phyloP scores from a whole-genome alignment of 2,113 vertebrate species.

The Vicugna pacos region DNA sequence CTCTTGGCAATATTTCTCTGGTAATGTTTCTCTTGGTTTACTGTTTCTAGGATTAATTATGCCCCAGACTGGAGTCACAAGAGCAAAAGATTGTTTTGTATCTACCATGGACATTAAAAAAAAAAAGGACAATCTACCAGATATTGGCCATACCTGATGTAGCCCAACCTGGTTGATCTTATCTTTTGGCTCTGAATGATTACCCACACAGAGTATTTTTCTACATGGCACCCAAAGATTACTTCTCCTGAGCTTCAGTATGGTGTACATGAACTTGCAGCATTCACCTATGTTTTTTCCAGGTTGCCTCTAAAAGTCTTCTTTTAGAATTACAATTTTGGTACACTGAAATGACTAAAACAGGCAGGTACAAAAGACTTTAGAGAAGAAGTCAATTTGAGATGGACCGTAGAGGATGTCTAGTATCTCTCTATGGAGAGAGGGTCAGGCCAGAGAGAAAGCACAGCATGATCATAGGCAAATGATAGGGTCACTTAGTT shows the following conservation, averaged over 20 bases:
- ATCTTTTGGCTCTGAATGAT: neutral
- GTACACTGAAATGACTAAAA: neutral
- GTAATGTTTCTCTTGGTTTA: conserved; percentile 6
- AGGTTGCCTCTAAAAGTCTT: neutral
- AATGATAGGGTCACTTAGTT: neutral
- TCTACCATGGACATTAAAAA: neutral
- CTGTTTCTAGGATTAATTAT: neutral
- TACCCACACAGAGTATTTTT: neutral
- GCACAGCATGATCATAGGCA: neutral
- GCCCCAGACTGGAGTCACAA: neutral
- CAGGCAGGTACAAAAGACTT: neutral
- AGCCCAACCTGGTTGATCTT: neutral
- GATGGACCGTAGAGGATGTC: neutral
- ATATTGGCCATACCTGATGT: neutral
- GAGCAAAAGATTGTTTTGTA: neutral
- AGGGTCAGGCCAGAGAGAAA: neutral
- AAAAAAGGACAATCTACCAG: neutral
- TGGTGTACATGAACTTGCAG: neutral
- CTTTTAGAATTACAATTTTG: conserved; percentile 10
- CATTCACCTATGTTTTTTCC: neutral
- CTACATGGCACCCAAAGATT: neutral
- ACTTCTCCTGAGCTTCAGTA: neutral
- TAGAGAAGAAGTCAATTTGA: neutral
- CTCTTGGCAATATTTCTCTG: conserved; percentile 16
- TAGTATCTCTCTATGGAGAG: neutral